Base-by-base conservation (phyloP, 2,888 invertebrate species). In the Ischnura elegans region DNA sequence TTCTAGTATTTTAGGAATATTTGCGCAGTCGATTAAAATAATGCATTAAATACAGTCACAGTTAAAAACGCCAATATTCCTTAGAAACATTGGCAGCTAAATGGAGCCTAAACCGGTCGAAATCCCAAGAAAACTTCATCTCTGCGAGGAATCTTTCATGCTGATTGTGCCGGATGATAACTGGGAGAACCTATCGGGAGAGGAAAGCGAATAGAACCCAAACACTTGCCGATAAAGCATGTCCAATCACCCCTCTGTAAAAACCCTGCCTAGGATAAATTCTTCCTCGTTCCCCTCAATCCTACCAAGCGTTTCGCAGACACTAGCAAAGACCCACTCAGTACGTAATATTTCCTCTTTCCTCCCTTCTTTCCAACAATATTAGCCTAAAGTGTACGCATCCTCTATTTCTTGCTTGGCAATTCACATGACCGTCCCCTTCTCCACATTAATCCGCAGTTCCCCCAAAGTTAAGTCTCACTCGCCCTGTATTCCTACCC, bases 331-430 rank as follows among this genome's bases (percentile, higher is more conserved):
- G 86, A 86, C 25, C 46, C 45, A 45, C 46, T 46, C 86, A 46
- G 46, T 86, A 86, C 43, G 86, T 86, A 45, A 86, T 86, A 86
- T 86, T 46, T 51, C 46, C 86, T 46, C 46, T 86, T 45, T 86
- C 46, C 86, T 25, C 86, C 86, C 86, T n/a, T 25, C 85, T 42
- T n/a, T n/a, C 86, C 43, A n/a, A 45, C 21, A 43, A 13, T 13
- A 43, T 10, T 19, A 84, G 36, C 36, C 43, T 61, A 4, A 51
- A 16, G 1, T 55, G 55, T 16, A 36, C 90, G n/a, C 13, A 51
- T 51, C 2, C 43, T 55, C 21, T n/a, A 66, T 43, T 61, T 43
- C 36, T 45, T 25, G 42, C 61, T 42, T 55, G 36, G 42, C 51
- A 25, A 42, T 43, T 61, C 90, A 90, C 76, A 76, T 76, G 36